Conservation (phyloP, 2,888 invertebrate species). For the Hemaris fuciformis region DNA sequence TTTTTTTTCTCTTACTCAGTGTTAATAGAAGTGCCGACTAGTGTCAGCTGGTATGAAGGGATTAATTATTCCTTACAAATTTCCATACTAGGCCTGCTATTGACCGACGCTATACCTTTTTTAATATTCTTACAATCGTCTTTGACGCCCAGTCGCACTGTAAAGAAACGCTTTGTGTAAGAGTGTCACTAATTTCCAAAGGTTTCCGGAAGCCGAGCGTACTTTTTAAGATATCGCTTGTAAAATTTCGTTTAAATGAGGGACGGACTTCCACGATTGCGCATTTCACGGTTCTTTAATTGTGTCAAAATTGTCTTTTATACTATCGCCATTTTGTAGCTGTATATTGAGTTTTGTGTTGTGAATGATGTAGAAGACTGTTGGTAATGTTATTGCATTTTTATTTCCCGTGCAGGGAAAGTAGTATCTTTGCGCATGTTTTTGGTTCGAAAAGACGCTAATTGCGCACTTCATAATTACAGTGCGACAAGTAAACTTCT, state of each 20-base stretch:
- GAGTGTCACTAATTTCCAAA: constrained; percentile 23
- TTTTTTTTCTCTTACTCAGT: too few species aligned
- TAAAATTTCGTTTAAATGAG: constrained; percentile 21
- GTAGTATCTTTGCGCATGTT: too few species aligned
- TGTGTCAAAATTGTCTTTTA: background rate
- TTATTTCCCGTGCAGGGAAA: too few species aligned
- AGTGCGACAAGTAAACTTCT: too few species aligned
- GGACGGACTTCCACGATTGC: background rate
- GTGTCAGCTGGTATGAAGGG: too few species aligned
- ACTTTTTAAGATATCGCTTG: constrained; percentile 20
- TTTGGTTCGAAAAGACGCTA: too few species aligned
- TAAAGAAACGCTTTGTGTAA: constrained; percentile 11
- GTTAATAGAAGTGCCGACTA: too few species aligned
- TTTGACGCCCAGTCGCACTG: background rate
- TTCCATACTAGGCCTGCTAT: background rate
- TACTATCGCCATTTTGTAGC: background rate
- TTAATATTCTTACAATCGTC: constrained; percentile 1
- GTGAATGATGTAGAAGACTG: background rate
- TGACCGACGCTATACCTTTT: background rate
- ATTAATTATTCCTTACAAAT: background rate
- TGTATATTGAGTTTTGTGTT: background rate
- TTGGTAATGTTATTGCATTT: background rate
- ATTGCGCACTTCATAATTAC: too few species aligned
- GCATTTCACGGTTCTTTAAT: background rate
- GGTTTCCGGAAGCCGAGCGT: constrained; percentile 18